These are phyloP conservation scores for Galaxea fascicularis DNA, from an alignment of 92 coral and sea anemone genomes.

Conservation along the genomic window DNA sequence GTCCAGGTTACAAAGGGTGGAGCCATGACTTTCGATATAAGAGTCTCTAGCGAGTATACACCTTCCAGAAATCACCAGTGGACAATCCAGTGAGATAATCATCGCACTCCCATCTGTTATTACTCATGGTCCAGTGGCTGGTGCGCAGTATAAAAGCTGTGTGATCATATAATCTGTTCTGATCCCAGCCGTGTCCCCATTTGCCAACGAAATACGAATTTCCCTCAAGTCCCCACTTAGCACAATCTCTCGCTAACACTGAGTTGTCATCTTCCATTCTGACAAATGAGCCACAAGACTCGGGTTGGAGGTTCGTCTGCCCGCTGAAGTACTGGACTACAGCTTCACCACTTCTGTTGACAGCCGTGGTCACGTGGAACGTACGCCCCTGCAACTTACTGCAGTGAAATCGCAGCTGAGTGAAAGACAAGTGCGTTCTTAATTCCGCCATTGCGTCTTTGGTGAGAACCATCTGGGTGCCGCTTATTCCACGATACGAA, in stretches of 20 bases:
- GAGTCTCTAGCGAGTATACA: conserved; percentile 32
- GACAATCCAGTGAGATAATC: conserved; percentile 7
- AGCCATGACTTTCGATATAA: too few species aligned
- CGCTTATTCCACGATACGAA: conserved; percentile 30
- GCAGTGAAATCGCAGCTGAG: conserved; percentile 50
- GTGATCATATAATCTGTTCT: conserved; percentile 46
- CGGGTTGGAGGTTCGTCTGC: background rate
- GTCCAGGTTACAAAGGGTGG: too few species aligned
- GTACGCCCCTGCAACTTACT: conserved; percentile 31
- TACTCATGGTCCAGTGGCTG: conserved; percentile 31
- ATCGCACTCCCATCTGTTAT: conserved; percentile 60
- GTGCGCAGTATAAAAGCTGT: background rate
- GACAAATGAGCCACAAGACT: conserved; percentile 44
- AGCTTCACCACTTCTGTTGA: conserved; percentile 35
- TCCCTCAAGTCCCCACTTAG: conserved; percentile 17
- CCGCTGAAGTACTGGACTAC: conserved; percentile 29
- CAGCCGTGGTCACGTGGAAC: conserved; percentile 30
- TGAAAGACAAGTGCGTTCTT: conserved; percentile 26
- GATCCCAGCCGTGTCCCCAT: background rate
- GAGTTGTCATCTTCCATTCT: conserved; percentile 32
- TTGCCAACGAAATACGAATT: background rate
- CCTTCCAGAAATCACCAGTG: conserved; percentile 48
- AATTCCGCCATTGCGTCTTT: conserved; percentile 9
- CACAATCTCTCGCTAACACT: conserved; percentile 2
- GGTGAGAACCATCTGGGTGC: conserved; percentile 27